Conservation (phyloP, 2,113 vertebrate species). For the Amphilophus citrinellus region DNA sequence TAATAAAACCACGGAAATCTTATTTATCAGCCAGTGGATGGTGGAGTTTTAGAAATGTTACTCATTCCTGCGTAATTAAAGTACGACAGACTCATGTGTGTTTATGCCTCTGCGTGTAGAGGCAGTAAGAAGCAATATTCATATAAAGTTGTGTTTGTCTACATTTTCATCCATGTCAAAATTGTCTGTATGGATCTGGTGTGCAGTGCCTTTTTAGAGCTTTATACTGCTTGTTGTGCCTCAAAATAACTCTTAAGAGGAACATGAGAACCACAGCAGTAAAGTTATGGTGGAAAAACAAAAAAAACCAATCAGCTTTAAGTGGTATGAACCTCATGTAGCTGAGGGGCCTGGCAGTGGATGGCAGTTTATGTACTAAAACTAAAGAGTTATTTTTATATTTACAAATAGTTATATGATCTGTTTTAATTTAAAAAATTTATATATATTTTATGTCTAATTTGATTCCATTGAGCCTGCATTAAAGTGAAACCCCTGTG, state of each 20-base stretch:
- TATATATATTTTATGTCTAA: background rate
- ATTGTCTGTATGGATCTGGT: background rate
- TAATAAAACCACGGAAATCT: background rate
- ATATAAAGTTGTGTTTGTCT: background rate
- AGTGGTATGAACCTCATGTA: background rate
- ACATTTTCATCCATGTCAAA: too few species aligned
- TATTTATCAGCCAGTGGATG: background rate
- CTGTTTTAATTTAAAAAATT: background rate
- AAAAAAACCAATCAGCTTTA: too few species aligned
- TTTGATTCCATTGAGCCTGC: background rate
- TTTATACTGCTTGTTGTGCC: background rate
- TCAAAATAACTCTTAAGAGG: background rate
- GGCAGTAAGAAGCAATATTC: background rate
- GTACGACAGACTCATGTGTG: background rate
- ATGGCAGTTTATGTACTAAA: background rate
- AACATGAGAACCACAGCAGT: background rate
- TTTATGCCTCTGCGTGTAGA: background rate
- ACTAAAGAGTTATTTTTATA: background rate
- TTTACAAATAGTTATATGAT: background rate
- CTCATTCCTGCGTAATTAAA: background rate
- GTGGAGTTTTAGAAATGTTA: background rate
- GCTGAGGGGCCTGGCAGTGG: background rate
- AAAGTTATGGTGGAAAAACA: too few species aligned
- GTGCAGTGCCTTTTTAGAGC: background rate
- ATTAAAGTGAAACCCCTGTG: background rate